Conservation (phyloP, 2,113 vertebrate species). For the Panurus biarmicus region DNA sequence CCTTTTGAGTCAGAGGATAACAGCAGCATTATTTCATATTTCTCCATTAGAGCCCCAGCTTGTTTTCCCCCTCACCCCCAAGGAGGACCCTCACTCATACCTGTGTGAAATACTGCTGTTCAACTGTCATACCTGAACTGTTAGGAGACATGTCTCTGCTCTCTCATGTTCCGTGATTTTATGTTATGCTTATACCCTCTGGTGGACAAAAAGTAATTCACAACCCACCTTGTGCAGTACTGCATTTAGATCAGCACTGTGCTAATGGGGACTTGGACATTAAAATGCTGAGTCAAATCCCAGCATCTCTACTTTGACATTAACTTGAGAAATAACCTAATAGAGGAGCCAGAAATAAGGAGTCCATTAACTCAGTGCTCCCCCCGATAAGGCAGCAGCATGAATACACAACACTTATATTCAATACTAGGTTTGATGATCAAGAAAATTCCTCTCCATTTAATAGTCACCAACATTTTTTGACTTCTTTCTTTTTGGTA, state of each 20-base stretch:
- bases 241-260: not conserved
- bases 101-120: not conserved
- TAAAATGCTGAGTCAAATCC: not conserved
- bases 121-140: not conserved
- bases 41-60: not conserved
- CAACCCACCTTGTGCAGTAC: not conserved
- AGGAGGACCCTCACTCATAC: not conserved
- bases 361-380: not conserved
- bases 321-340: not conserved
- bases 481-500: not conserved
- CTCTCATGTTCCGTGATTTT: not conserved
- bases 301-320: not conserved
- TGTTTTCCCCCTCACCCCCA: not conserved
- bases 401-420: not conserved
- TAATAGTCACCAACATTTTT: not conserved
- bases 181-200: slow-evolving; percentile 8
- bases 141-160: not conserved
- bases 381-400: not conserved
- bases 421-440: not conserved
- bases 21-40: not conserved
- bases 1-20: not conserved
- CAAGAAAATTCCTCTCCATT: not conserved
- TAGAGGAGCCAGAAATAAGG: not conserved
- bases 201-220: not conserved
- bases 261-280: not conserved